Evolutionary conservation across 2,888 invertebrate species (phyloP).

Genomic region (Embidobia sp.): DNA sequence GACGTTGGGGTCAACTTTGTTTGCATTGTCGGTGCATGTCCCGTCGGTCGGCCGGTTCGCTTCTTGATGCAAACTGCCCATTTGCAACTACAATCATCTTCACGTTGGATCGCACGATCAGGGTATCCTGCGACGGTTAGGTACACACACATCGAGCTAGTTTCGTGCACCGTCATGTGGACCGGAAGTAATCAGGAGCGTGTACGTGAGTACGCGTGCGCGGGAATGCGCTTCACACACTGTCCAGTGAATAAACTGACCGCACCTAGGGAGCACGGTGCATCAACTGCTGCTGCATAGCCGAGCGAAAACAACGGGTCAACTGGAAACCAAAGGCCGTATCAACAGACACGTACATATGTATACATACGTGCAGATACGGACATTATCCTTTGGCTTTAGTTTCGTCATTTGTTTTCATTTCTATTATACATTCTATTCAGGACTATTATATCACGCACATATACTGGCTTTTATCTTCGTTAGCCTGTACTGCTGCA

Average conservation of each 20-base stretch:
- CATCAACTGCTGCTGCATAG: slow-evolving; percentile 77
- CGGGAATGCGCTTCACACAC: slow-evolving; percentile 51
- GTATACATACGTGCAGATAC: slow-evolving; percentile 36
- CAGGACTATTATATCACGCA: slow-evolving; percentile 15
- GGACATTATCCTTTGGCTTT: slow-evolving; percentile 42
- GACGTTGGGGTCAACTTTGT: too few relatives aligned
- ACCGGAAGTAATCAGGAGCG: slow-evolving; percentile 57
- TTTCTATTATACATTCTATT: slow-evolving; percentile 41
- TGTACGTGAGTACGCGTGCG: slow-evolving; percentile 6
- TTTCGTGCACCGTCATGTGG: slow-evolving; percentile 53
- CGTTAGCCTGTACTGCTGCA: not conserved
- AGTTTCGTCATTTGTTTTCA: slow-evolving; percentile 41
- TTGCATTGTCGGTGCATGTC: slow-evolving; percentile 78
- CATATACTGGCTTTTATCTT: not conserved
- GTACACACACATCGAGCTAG: slow-evolving; percentile 7
- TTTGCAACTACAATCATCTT: slow-evolving; percentile 81
- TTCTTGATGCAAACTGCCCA: slow-evolving; percentile 81
- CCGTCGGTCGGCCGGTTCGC: slow-evolving; percentile 69
- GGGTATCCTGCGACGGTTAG: slow-evolving; percentile 43
- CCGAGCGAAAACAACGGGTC: slow-evolving; percentile 78
- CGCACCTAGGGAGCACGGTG: slow-evolving; percentile 74
- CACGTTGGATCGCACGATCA: slow-evolving; percentile 73
- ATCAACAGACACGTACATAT: slow-evolving; percentile 68
- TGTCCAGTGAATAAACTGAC: slow-evolving; percentile 77
- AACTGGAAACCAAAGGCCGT: slow-evolving; percentile 75